A percentile compares a stretch with the other conserved stretches of the same genome.
Evolutionary conservation across 2,888 invertebrate genomes (phyloP).

Genomic region (Metallyticus violacea): DNA sequence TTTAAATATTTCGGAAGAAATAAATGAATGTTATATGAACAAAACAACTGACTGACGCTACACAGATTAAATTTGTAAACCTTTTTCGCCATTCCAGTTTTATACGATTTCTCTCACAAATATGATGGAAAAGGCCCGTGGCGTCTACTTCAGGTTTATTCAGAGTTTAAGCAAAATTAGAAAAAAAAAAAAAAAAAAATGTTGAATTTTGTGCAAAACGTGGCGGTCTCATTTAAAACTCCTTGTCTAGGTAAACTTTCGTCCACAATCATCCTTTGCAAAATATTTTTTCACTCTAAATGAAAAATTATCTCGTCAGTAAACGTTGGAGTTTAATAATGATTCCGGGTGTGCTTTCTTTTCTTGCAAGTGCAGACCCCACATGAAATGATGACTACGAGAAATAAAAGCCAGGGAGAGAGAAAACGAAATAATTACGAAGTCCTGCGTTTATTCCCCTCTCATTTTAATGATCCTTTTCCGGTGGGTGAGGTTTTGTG

Average conservation of each 20-base stretch:
- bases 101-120: background rate
- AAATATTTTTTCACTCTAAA: background rate
- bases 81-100: background rate
- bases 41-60: no score
- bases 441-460: background rate
- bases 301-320: background rate
- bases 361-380: background rate
- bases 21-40: no score
- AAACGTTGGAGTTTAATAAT: background rate
- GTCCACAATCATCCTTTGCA: background rate
- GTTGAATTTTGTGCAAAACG: background rate
- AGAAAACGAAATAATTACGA: background rate
- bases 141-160: background rate
- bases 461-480: slow-evolving; percentile 1
- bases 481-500: background rate
- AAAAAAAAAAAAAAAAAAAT: no score
- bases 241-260: background rate
- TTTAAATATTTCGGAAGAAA: no score
- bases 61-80: no score
- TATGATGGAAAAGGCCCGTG: background rate
- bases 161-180: no score
- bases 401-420: background rate
- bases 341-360: background rate
- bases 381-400: background rate
- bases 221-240: background rate